A percentile compares a stretch with the other conserved stretches of the same genome.
Evolutionary conservation across 1,140 invertebrate genomes (phyloP).

Genomic region (Papilio helenus): DNA sequence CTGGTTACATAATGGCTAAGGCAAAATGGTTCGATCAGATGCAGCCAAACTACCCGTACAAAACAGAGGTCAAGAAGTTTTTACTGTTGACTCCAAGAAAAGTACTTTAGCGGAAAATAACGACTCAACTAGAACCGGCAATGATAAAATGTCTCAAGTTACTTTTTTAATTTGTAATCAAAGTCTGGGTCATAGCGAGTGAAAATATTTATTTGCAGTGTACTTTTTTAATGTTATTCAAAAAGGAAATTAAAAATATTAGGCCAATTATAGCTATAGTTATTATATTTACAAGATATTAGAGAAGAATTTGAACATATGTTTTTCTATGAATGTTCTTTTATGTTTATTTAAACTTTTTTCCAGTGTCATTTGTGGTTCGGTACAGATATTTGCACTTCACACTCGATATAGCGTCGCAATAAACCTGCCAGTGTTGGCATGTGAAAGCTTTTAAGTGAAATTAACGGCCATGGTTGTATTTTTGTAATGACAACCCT

Average conservation of each 20-base stretch:
- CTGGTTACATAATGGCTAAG: too few species aligned
- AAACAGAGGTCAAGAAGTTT: too few species aligned
- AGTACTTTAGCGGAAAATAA: background rate
- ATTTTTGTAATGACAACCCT: background rate
- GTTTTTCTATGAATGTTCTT: too few species aligned
- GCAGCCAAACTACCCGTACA: too few species aligned
- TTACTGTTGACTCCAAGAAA: background rate
- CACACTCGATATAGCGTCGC: background rate
- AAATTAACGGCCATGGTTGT: background rate
- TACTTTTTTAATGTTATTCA: background rate
- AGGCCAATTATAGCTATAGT: too few species aligned
- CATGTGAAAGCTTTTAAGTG: conserved; percentile 2
- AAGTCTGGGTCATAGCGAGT: background rate
- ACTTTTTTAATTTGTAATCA: background rate
- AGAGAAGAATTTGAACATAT: too few species aligned
- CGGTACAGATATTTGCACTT: background rate
- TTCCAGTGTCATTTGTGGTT: background rate
- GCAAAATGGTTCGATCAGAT: too few species aligned
- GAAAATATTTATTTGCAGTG: background rate
- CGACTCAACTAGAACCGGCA: background rate
- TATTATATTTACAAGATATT: too few species aligned
- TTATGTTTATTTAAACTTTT: background rate
- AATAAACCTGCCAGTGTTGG: conserved; percentile 1
- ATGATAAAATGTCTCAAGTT: background rate
- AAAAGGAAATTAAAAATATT: too few species aligned